Conservation (phyloP, 2,888 invertebrate genomes). For the Hirtodrosophila trivittata region DNA sequence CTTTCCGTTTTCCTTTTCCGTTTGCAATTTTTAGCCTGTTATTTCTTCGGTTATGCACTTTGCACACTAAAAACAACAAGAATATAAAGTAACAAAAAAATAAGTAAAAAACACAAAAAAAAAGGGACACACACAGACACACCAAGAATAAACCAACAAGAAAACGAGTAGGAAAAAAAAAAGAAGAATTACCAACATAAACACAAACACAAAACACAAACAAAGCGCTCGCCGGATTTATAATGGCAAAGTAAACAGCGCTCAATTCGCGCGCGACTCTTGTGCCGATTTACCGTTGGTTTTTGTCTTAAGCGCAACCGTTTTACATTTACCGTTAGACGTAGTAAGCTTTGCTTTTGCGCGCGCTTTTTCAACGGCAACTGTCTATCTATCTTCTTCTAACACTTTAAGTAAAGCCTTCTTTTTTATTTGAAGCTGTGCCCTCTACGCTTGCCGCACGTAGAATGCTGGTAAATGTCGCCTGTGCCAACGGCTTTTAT, state of each 20-base stretch:
- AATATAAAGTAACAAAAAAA: slow-evolving; percentile 30
- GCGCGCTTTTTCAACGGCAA: slow-evolving; percentile 69
- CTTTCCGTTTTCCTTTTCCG: slow-evolving; percentile 67
- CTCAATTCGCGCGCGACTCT: slow-evolving; percentile 65
- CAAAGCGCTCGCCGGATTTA: slow-evolving; percentile 61
- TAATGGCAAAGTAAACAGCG: slow-evolving; percentile 71
- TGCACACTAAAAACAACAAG: slow-evolving; percentile 44
- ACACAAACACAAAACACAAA: slow-evolving; percentile 64
- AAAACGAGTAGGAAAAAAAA: slow-evolving; percentile 16
- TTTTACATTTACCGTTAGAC: slow-evolving; percentile 26
- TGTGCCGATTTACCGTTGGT: slow-evolving; percentile 36
- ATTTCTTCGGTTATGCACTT: slow-evolving; percentile 53
- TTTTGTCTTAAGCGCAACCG: slow-evolving; percentile 29
- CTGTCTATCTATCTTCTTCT: slow-evolving; percentile 22
- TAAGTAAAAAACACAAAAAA: slow-evolving; percentile 18
- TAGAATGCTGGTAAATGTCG: slow-evolving; percentile 61
- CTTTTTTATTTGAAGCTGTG: slow-evolving; percentile 32
- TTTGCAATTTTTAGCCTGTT: slow-evolving; percentile 50
- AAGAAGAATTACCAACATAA: slow-evolving; percentile 48
- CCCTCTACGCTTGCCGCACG: slow-evolving; percentile 70
- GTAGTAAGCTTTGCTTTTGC: slow-evolving; percentile 51
- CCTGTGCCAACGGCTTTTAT: slow-evolving; percentile 57
- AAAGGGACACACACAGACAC: slow-evolving; percentile 19
- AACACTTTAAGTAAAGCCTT: too few relatives aligned
- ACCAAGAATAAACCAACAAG: slow-evolving; percentile 19